Conservation (phyloP, 2,113 vertebrate genomes). For the Calonectris borealis region DNA sequence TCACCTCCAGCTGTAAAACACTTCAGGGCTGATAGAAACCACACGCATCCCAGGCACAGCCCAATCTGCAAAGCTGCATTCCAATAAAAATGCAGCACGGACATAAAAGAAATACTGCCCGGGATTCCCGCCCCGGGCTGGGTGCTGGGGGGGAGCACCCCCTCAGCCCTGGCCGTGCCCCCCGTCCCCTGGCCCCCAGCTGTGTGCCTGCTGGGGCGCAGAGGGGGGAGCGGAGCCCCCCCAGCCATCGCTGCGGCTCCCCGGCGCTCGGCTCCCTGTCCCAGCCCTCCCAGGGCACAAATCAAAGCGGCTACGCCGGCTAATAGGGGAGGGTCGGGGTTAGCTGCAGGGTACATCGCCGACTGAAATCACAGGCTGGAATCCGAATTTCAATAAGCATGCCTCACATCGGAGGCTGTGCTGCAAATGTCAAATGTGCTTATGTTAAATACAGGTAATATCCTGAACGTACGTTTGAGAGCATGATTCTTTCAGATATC, state of each 20-base stretch:
- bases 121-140: neutral
- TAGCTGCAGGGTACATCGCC: neutral
- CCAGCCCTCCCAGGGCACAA: neutral
- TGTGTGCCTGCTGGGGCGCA: neutral
- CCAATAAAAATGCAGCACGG: neutral
- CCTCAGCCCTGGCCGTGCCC: neutral
- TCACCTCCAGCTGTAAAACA: conserved; percentile 55
- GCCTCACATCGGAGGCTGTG: neutral
- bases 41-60: conserved; percentile 17
- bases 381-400: neutral
- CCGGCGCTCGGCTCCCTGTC: neutral
- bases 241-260: neutral
- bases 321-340: neutral
- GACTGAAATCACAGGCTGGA: neutral
- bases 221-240: neutral
- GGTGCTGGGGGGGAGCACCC: neutral
- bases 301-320: neutral
- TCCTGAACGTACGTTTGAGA: neutral
- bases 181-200: neutral
- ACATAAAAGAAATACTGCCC: neutral
- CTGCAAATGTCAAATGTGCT: conserved; percentile 39
- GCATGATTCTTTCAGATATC: neutral
- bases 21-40: conserved; percentile 52
- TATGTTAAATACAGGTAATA: conserved; percentile 33
- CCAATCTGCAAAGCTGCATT: conserved; percentile 41